Percentiles rank a stretch among this genome's conserved stretches.
Conservation (phyloP, 2,113 vertebrate species). For the Dolichotis patagonum region DNA sequence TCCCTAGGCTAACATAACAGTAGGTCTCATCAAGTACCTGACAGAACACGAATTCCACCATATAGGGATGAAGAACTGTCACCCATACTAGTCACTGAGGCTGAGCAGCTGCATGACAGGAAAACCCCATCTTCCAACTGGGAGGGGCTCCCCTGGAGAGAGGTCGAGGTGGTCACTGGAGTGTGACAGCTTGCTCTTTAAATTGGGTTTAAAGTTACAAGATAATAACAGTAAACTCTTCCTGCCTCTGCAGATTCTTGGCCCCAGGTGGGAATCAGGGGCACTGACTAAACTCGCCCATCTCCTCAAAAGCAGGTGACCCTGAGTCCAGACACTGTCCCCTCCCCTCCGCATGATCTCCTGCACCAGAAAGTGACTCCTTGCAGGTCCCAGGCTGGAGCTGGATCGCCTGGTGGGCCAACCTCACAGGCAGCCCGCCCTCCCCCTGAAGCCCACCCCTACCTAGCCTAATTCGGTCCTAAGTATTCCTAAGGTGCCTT, state of each 20-base stretch:
- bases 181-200: background rate
- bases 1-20: background rate
- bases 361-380: background rate
- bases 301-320: background rate
- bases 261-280: background rate
- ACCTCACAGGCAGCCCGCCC: background rate
- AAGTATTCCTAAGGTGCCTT: slow-evolving; percentile 82
- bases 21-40: background rate
- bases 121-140: background rate
- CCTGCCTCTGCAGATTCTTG: background rate
- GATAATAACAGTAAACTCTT: background rate
- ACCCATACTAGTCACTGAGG: background rate
- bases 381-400: background rate
- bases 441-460: slow-evolving; percentile 19
- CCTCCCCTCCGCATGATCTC: background rate
- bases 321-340: background rate
- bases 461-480: slow-evolving; percentile 77
- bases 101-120: slow-evolving; percentile 12
- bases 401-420: background rate
- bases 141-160: background rate
- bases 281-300: slow-evolving; percentile 30
- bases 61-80: background rate
- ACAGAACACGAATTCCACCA: background rate
- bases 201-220: slow-evolving; percentile 52
- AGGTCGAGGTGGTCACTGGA: slow-evolving; percentile 19